Conservation (phyloP, 1,140 invertebrate species). For the Bombus turneri region DNA sequence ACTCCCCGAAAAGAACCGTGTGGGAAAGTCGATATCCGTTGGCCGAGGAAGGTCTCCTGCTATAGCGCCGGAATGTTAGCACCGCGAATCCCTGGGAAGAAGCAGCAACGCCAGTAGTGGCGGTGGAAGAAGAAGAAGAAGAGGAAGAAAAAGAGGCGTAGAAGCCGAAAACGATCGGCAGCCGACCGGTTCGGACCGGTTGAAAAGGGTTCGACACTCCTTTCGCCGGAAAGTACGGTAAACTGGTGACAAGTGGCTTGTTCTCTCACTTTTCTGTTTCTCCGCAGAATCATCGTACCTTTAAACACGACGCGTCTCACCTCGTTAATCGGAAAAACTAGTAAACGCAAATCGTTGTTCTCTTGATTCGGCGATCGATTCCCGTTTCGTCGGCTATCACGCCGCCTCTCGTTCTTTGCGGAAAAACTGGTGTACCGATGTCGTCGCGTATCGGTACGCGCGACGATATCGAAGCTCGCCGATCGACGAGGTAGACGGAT, state of each 20-base stretch:
- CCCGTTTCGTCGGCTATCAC: background rate
- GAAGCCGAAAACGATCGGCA: conserved; percentile 60
- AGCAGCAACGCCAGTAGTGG: conserved; percentile 53
- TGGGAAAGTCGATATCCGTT: conserved; percentile 73
- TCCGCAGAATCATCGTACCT: background rate
- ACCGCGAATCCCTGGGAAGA: conserved; percentile 68
- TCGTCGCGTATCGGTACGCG: background rate
- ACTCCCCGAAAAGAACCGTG: conserved; percentile 68
- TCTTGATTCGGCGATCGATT: conserved; percentile 16
- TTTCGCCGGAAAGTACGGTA: conserved; percentile 60
- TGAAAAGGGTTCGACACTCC: conserved; percentile 68
- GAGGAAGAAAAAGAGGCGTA: conserved; percentile 36
- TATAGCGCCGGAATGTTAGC: conserved; percentile 67
- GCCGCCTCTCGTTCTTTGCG: background rate
- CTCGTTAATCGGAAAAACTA: conserved; percentile 33
- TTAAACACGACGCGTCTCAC: background rate
- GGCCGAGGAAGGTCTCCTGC: conserved; percentile 50
- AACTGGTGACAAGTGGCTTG: conserved; percentile 61
- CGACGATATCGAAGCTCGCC: conserved; percentile 7
- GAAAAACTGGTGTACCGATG: conserved; percentile 18
- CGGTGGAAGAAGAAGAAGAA: conserved; percentile 37
- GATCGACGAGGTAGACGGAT: background rate
- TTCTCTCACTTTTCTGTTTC: conserved; percentile 37
- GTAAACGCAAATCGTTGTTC: conserved; percentile 19
- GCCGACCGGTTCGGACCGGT: conserved; percentile 64